Percentiles rank a stretch among this genome's conserved stretches.
Evolutionary conservation across 2,888 invertebrate genomes (phyloP).

Genomic region (Macaria liturata): DNA sequence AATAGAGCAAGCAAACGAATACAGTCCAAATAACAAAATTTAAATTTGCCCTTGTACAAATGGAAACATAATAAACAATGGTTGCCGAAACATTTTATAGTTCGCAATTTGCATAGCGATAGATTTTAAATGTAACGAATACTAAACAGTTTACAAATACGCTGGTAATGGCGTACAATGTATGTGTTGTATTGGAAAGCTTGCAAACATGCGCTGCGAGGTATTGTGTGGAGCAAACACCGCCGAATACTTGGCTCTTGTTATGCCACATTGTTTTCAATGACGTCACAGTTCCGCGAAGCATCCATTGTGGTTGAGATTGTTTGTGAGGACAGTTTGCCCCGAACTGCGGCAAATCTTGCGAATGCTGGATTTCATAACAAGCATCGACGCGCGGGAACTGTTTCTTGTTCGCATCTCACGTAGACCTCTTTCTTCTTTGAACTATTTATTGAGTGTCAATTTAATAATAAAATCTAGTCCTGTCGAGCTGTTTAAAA

Average conservation of each 20-base stretch:
- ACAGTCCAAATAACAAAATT: not conserved
- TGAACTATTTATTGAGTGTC: no score
- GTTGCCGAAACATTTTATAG: constrained; percentile 8
- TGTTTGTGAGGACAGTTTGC: constrained; percentile 52
- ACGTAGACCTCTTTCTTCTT: not conserved
- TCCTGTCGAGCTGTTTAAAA: no score
- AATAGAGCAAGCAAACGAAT: no score
- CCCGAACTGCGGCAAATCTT: constrained; percentile 67
- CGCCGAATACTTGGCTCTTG: constrained; percentile 68
- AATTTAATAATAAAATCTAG: no score
- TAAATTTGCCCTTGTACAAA: constrained; percentile 10
- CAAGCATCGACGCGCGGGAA: constrained; percentile 58
- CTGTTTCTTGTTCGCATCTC: constrained; percentile 35
- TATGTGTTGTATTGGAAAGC: constrained; percentile 38
- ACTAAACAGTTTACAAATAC: constrained; percentile 21
- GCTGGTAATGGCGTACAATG: constrained; percentile 38
- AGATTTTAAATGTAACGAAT: constrained; percentile 19
- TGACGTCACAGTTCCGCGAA: constrained; percentile 73
- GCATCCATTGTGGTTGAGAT: constrained; percentile 76
- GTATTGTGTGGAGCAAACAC: constrained; percentile 71
- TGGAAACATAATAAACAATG: constrained; percentile 13
- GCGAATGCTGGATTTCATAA: constrained; percentile 68
- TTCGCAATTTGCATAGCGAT: constrained; percentile 18
- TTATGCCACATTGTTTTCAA: constrained; percentile 80
- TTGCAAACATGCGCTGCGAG: constrained; percentile 57